Conservation (phyloP, 2,113 vertebrate genomes). For the Mugil cephalus region DNA sequence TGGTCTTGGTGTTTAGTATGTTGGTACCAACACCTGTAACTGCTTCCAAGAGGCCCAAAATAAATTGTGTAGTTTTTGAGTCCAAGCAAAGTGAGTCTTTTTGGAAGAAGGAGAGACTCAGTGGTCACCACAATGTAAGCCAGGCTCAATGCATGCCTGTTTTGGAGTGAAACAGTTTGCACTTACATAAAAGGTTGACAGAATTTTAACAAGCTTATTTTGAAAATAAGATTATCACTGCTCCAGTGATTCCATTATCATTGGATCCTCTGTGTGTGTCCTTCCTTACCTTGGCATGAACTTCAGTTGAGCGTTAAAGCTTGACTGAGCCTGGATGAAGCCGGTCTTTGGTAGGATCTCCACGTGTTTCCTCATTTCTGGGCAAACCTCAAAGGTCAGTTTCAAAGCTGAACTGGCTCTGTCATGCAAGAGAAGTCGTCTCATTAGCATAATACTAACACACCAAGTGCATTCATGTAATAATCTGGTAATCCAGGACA, state of each 20-base stretch:
- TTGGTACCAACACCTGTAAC: not conserved
- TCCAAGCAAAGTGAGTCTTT: too few relatives aligned
- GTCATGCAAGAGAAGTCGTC: conserved; percentile 43
- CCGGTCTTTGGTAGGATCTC: conserved; percentile 89
- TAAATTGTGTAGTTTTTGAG: not conserved
- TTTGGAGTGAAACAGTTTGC: conserved; percentile 43
- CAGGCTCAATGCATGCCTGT: conserved; percentile 5
- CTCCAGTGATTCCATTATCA: conserved; percentile 61
- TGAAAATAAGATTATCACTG: conserved; percentile 57
- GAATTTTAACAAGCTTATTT: conserved; percentile 62
- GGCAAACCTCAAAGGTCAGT: conserved; percentile 90
- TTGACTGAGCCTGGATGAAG: conserved; percentile 88
- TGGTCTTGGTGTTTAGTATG: too few relatives aligned
- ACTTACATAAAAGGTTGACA: conserved; percentile 46
- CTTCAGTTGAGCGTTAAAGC: conserved; percentile 88
- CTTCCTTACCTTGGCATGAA: conserved; percentile 91
- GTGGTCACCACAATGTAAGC: not conserved
- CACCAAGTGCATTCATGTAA: not conserved
- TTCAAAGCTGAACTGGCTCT: conserved; percentile 87
- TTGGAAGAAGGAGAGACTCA: conserved; percentile 4
- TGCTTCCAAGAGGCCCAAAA: not conserved
- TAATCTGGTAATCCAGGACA: not conserved
- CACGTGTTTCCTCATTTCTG: conserved; percentile 89
- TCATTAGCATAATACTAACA: conserved; percentile 13
- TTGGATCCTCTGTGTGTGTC: conserved; percentile 45